Conservation (phyloP, 2,888 invertebrate species). For the Apamea monoglypha region DNA sequence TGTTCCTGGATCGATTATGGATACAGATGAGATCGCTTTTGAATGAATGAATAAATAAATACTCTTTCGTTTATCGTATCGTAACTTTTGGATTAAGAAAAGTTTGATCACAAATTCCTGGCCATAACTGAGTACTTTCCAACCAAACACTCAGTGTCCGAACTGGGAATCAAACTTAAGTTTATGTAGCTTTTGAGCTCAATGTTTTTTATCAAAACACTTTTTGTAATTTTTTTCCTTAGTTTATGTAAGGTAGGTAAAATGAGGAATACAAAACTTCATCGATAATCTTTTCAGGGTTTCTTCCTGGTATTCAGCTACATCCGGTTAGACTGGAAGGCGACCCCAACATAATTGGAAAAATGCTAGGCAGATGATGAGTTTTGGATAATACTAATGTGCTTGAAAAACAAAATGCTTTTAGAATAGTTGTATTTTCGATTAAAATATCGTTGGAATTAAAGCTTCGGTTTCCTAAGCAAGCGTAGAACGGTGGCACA, state of each 20-base stretch:
- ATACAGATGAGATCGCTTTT: conserved; percentile 30
- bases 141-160: neutral
- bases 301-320: too few species aligned
- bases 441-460: neutral
- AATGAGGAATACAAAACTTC: neutral
- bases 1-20: conserved; percentile 57
- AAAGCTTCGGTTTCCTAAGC: neutral
- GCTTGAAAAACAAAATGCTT: neutral
- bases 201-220: neutral
- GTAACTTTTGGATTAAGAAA: neutral
- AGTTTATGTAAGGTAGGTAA: neutral
- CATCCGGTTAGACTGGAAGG: too few species aligned
- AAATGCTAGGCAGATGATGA: too few species aligned
- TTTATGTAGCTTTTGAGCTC: neutral
- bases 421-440: neutral
- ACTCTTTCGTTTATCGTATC: neutral
- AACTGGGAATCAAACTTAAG: neutral
- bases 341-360: too few species aligned
- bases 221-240: neutral
- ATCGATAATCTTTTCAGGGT: neutral
- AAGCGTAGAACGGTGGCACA: neutral
- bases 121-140: neutral
- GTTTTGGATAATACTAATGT: neutral
- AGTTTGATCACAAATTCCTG: neutral
- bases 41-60: conserved; percentile 24